Base-by-base conservation (phyloP, 1,140 invertebrate genomes). In the Octopus bimaculoides region DNA sequence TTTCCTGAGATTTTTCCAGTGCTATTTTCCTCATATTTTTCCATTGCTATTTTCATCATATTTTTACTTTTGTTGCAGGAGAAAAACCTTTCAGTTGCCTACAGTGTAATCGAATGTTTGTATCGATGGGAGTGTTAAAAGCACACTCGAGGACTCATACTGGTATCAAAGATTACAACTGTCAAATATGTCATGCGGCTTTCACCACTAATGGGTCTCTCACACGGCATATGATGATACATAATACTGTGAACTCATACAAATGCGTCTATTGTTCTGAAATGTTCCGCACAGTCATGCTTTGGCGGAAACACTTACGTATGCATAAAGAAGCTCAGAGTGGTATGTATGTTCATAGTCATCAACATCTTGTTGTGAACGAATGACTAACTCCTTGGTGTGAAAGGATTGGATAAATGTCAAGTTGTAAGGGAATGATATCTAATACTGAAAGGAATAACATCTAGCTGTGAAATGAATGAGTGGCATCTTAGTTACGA, bases 291-390 rank as follows among this genome's bases (percentile, higher is more conserved):
- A 92, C 91, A 0, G 88, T 89, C 5, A 81, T 85, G 10, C 86
- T 89, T 52, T 89, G 91, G 54, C 91, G 87, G 74, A 85, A 90
- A 52, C 92, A 93, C 78, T 84, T 91, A 73, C 91, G 90, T 80
- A 85, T 86, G 5, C 90, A 91, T 52, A 83, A 86, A 77, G 75
- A 80, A 84, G 78, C 66, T 52, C 79, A 78, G 41, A 75, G 77
- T 69, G 82, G 81, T 83, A 80, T 7, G 73, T 76, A 41, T 41
- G 26, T 41, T 41, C 26, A 41, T 41, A 41, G 3, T 41, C 26
- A 41, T 41, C 26, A 41, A 41, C 26, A 41, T 41, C 26, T 41
- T 41, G 26, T 41, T 41, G 26, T 41, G 26, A 41, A 41, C 1
- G 26, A 41, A 41, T 41, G 26, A 41, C 26, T 41, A 41, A 41